These are phyloP conservation scores for Sphaerophoria taeniata DNA, from an alignment of 2,888 invertebrate species.

Conservation along the genomic window DNA sequence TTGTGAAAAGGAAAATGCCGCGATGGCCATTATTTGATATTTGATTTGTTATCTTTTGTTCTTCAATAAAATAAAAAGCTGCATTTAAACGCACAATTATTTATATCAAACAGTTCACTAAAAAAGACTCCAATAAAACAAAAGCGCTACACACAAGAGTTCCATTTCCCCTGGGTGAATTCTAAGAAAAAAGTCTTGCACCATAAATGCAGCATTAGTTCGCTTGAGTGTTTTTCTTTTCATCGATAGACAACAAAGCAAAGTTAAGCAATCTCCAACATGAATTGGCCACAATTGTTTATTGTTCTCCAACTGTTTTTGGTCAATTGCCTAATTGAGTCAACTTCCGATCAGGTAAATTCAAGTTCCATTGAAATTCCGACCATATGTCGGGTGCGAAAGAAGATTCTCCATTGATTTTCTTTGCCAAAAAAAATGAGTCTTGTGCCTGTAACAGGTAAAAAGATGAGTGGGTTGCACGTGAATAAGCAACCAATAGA, in stretches of 20 bases:
- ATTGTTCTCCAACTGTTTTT: constrained; percentile 65
- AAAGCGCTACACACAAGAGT: too few species aligned
- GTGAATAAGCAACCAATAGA: not conserved
- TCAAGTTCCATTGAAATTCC: not conserved
- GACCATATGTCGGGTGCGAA: constrained; percentile 38
- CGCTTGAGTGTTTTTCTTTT: not conserved
- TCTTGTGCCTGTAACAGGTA: constrained; percentile 53
- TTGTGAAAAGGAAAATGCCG: constrained; percentile 65
- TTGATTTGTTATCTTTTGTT: constrained; percentile 60
- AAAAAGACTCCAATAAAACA: not conserved
- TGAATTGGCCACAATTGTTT: constrained; percentile 62
- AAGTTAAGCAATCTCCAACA: constrained; percentile 16
- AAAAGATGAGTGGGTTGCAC: constrained; percentile 54
- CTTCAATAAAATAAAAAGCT: constrained; percentile 27
- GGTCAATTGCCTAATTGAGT: constrained; percentile 76
- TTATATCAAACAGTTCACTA: not conserved
- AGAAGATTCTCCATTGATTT: constrained; percentile 47
- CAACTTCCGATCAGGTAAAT: constrained; percentile 77
- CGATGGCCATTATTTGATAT: constrained; percentile 68
- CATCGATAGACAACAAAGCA: constrained; percentile 46
- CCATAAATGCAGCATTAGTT: constrained; percentile 48
- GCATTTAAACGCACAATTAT: constrained; percentile 19
- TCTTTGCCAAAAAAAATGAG: constrained; percentile 3
- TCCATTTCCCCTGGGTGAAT: not conserved
- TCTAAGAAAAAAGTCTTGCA: not conserved